These are phyloP conservation scores for Diplogasteroides magnus DNA, from an alignment of 1,140 invertebrate genomes.

Conservation along the genomic window DNA sequence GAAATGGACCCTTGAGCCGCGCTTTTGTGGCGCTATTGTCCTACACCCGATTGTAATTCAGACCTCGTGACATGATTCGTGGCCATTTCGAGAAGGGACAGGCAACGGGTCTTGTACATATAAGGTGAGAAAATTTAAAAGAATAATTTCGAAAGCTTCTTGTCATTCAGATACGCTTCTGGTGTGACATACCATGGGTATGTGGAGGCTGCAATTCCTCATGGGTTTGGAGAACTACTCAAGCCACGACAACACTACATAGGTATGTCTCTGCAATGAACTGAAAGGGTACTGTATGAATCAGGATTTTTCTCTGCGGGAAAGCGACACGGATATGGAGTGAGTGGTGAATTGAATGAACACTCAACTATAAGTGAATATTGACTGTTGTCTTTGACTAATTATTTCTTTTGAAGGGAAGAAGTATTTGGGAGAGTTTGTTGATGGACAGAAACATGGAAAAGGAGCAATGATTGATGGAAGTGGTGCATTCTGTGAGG, in stretches of 20 bases:
- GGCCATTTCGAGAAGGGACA: slow-evolving; percentile 10
- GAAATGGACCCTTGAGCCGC: no score
- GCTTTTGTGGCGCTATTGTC: no score
- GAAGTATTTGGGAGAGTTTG: slow-evolving; percentile 1
- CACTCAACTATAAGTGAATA: neutral
- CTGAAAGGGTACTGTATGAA: neutral
- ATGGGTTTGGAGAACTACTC: slow-evolving; percentile 5
- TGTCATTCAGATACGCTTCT: neutral
- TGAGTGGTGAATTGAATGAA: slow-evolving; percentile 4
- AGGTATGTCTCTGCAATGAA: neutral
- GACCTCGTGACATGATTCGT: no score
- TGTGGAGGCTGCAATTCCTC: neutral
- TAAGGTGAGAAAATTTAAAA: neutral
- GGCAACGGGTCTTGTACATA: slow-evolving; percentile 4
- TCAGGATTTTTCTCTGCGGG: neutral
- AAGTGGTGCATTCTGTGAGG: neutral
- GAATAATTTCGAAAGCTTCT: neutral
- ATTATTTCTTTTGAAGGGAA: neutral
- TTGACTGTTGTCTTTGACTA: neutral
- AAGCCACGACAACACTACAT: neutral
- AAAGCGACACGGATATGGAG: neutral
- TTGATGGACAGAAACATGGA: slow-evolving; percentile 4
- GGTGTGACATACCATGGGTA: slow-evolving; percentile 1
- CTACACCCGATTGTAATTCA: no score
- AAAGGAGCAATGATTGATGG: slow-evolving; percentile 4